Conservation (phyloP, 2,113 vertebrate species). For the Eublepharis macularius region DNA sequence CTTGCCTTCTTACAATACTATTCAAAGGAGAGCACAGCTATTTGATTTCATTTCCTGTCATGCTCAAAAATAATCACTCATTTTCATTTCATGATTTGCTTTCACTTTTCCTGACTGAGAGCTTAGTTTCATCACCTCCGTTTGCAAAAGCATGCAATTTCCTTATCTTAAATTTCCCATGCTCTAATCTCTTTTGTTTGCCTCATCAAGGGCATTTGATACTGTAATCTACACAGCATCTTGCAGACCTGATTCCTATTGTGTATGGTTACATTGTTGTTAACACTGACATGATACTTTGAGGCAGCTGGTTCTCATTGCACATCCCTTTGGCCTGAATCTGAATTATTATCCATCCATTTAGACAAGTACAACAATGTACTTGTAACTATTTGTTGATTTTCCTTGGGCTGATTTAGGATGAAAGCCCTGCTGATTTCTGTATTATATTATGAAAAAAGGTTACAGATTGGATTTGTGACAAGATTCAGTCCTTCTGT, state of each 20-base stretch:
- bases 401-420: slow-evolving; percentile 53
- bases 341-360: slow-evolving; percentile 49
- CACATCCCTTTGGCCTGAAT: slow-evolving; percentile 41
- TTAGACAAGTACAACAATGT: slow-evolving; percentile 30
- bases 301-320: slow-evolving; percentile 53
- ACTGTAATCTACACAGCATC: slow-evolving; percentile 23
- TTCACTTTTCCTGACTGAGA: slow-evolving; percentile 19
- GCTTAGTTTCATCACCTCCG: slow-evolving; percentile 24
- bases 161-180: slow-evolving; percentile 58
- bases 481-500: slow-evolving; percentile 29
- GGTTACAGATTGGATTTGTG: slow-evolving; percentile 63
- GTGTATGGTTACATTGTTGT: slow-evolving; percentile 35
- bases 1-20: slow-evolving; percentile 26
- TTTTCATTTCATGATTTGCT: slow-evolving; percentile 8
- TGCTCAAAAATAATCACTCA: slow-evolving; percentile 36
- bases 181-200: slow-evolving; percentile 41
- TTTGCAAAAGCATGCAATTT: slow-evolving; percentile 46
- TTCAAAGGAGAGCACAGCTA: rapidly evolving
- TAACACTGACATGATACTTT: slow-evolving; percentile 48
- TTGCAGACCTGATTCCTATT: slow-evolving; percentile 36
- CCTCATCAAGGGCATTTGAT: not conserved
- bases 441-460: slow-evolving; percentile 43
- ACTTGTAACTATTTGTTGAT: slow-evolving; percentile 63
- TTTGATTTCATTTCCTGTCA: slow-evolving; percentile 46
- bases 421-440: slow-evolving; percentile 62